phyloP scores from a whole-genome alignment of 1,140 invertebrate species.

The Drosophila ambigua region DNA sequence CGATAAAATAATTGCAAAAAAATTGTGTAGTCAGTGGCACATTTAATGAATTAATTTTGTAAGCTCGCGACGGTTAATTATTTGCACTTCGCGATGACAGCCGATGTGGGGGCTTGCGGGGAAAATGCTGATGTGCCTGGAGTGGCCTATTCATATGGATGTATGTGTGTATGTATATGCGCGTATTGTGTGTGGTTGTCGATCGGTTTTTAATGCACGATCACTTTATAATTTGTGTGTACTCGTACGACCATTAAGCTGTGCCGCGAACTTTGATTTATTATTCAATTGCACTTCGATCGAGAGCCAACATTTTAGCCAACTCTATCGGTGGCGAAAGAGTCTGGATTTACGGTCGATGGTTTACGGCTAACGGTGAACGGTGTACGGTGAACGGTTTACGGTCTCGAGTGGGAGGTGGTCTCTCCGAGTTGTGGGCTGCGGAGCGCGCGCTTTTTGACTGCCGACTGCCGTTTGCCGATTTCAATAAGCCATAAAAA shows the following conservation, averaged over 20 bases:
- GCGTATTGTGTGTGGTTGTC: neutral
- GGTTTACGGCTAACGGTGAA: too few species aligned
- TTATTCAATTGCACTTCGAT: constrained; percentile 16
- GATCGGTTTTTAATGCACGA: constrained; percentile 76
- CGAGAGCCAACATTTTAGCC: constrained; percentile 36
- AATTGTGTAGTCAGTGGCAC: constrained; percentile 7
- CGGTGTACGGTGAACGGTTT: too few species aligned
- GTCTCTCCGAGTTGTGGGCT: constrained; percentile 31
- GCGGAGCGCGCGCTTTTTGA: constrained; percentile 68
- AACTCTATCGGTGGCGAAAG: too few species aligned
- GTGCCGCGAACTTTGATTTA: constrained; percentile 22
- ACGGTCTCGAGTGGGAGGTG: constrained; percentile 10
- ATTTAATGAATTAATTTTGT: constrained; percentile 61
- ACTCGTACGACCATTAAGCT: constrained; percentile 11
- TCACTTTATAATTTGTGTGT: constrained; percentile 77
- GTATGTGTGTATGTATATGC: too few species aligned
- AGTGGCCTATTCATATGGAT: neutral
- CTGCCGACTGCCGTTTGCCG: constrained; percentile 62
- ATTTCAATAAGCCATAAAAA: constrained; percentile 77
- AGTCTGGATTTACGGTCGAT: too few species aligned
- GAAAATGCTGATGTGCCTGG: neutral
- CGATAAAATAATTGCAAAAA: neutral
- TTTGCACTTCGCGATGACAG: constrained; percentile 47
- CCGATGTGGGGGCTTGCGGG: neutral
- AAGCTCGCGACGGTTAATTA: constrained; percentile 52